Evolutionary conservation across 2,797 vertebrate species (phyloP).

Genomic region (Sciurus carolinensis): DNA sequence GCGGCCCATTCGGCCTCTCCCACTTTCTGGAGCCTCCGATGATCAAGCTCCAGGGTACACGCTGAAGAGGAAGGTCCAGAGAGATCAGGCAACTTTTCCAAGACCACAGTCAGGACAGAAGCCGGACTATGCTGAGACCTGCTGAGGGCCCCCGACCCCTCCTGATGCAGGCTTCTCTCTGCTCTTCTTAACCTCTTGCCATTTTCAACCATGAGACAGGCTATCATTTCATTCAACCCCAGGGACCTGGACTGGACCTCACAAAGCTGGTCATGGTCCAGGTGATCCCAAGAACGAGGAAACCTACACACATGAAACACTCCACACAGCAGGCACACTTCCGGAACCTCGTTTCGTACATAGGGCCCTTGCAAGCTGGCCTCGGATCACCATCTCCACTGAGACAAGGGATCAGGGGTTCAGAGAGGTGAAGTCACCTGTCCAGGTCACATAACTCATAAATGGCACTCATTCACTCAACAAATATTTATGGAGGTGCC

Average conservation of each 20-base stretch:
- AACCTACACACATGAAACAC: not conserved
- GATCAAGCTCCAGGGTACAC: not conserved
- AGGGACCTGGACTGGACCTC: not conserved
- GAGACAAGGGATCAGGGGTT: not conserved
- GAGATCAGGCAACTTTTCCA: not conserved
- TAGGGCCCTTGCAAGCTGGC: not conserved
- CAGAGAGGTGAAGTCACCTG: not conserved
- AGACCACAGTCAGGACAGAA: not conserved
- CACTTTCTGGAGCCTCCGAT: not conserved
- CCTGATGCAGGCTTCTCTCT: not conserved
- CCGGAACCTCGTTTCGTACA: not conserved
- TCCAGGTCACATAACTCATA: not conserved
- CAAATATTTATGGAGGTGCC: slow-evolving; percentile 30
- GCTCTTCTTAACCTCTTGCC: not conserved
- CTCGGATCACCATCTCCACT: not conserved
- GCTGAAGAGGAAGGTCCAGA: slow-evolving; percentile 4
- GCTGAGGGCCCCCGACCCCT: not conserved
- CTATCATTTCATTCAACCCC: not conserved
- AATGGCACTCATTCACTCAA: not conserved
- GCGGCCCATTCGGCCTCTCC: not conserved
- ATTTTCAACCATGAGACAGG: not conserved
- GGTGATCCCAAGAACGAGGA: not conserved
- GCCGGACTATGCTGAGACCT: not conserved
- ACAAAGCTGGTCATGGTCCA: not conserved
- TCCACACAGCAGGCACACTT: rapidly evolving